Base-by-base conservation (phyloP, 2,113 vertebrate genomes). In the Nyctereutes procyonoides region DNA sequence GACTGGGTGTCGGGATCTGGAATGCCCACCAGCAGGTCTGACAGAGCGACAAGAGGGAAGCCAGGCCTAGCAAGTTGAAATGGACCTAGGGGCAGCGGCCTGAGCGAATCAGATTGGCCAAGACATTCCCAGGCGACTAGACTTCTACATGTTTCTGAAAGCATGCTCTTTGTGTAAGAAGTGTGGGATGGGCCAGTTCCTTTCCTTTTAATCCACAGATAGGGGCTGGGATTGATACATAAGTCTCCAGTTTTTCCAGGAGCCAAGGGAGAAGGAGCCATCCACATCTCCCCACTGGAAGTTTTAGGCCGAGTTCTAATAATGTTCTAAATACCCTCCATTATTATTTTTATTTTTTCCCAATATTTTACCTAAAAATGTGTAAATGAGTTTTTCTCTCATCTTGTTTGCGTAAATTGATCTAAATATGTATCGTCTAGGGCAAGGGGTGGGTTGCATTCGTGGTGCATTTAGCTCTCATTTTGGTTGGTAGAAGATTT, bases 11-110 rank as follows among this genome's bases (percentile, higher is more conserved):
- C 48, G 3, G 38, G 32, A 58, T 38, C 79, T 30, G 11, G 1
- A 12, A 5, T 24, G 5, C 58, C 22, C 16, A 1, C 55, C 14
- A 10, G 32, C 51, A 35, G 5, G 5, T 19, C 32, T 0, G 0
- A 16, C 67, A 60, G 26, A 32, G 14, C 0, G 5, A 43, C n/a
- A 67, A 43, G 55, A 62, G 13, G 4, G 43, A 48, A 67, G 9
- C 15, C 5, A 77, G n/a, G 16, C 2, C 0, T 9, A n/a, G 48
- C 32, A 8, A 24, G 56, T 20, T 55, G 71, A 93, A 63, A 77
- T 32, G 48, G 35, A 55, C 26, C 30, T 2, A 55, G 0, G 3
- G 8, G 1, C n/a, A 20, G 3, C 26, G 38, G 16, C 26, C 51
- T 43, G 11, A 95, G 67, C 22, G 15, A 30, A 5, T 51, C 13